Conservation (phyloP, 2,113 vertebrate genomes). For the Xyrauchen texanus region DNA sequence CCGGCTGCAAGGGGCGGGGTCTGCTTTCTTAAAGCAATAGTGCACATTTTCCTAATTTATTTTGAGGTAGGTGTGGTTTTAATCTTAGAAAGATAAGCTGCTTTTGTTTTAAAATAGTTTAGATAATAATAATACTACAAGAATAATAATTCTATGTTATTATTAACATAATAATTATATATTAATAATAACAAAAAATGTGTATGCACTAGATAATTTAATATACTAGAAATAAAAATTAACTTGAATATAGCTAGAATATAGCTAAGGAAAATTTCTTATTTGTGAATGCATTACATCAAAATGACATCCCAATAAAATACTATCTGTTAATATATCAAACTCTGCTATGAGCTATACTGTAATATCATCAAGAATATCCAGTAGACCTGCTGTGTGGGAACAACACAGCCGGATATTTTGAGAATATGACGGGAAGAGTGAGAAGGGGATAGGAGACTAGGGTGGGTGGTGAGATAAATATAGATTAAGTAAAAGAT, state of each 20-base stretch:
- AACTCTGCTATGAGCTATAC: background rate
- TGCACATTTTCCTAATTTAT: background rate
- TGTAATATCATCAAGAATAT: constrained; percentile 12
- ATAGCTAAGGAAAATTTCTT: no score
- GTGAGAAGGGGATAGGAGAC: constrained; percentile 49
- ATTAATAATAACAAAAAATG: no score
- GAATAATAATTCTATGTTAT: no score
- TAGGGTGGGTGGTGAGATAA: constrained; percentile 49
- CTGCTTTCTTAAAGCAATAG: constrained; percentile 56
- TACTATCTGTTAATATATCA: no score
- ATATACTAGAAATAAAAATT: no score
- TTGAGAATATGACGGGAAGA: constrained; percentile 29
- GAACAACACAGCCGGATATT: constrained; percentile 40
- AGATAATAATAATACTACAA: no score
- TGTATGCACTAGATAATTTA: no score
- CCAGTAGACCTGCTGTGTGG: constrained; percentile 3
- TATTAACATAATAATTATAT: no score
- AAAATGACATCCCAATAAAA: no score
- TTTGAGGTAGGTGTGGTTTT: background rate
- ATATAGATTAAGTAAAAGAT: constrained; percentile 69
- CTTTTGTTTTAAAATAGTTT: no score
- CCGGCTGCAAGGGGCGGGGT: constrained; percentile 51
- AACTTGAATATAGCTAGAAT: no score
- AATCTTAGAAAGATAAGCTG: background rate
- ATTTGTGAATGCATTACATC: no score